These are phyloP conservation scores for Anoncus sp. DNA, from an alignment of 2,888 invertebrate species.

Conservation along the genomic window DNA sequence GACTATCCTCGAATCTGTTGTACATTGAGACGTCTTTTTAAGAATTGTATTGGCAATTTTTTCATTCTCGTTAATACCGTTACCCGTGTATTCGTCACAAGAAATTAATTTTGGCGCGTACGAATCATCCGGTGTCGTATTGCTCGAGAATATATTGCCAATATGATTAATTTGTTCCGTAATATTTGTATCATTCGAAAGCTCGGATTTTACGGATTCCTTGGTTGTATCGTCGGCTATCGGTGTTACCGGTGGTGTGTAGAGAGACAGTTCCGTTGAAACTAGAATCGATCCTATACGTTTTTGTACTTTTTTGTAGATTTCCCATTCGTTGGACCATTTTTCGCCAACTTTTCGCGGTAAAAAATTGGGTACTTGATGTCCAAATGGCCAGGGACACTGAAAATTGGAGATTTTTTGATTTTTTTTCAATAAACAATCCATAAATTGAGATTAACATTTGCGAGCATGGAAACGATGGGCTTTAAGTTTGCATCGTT, in stretches of 20 bases:
- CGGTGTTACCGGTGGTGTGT: constrained; percentile 73
- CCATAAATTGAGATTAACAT: not conserved
- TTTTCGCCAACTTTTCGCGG: constrained; percentile 54
- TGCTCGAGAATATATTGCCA: constrained; percentile 1
- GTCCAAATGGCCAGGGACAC: constrained; percentile 68
- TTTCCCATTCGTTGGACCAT: constrained; percentile 56
- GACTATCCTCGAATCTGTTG: not conserved
- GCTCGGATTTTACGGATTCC: constrained; percentile 57
- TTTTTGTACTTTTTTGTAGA: constrained; percentile 53
- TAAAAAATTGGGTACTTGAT: constrained; percentile 54
- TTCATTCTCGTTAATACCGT: not conserved
- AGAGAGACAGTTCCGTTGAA: constrained; percentile 65
- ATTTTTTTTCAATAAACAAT: not conserved
- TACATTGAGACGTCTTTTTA: not conserved
- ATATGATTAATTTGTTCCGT: not conserved
- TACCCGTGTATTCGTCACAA: not conserved
- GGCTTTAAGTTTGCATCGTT: not conserved
- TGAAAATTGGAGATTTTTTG: constrained; percentile 37
- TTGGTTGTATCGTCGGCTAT: constrained; percentile 57
- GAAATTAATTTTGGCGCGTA: constrained; percentile 38
- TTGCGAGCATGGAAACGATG: not conserved
- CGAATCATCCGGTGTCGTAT: constrained; percentile 16
- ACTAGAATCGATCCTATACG: constrained; percentile 55
- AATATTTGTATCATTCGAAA: constrained; percentile 36
- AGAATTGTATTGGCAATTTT: not conserved